Base-by-base conservation (phyloP, 2,797 vertebrate species). In the Loris lydekkerianus region DNA sequence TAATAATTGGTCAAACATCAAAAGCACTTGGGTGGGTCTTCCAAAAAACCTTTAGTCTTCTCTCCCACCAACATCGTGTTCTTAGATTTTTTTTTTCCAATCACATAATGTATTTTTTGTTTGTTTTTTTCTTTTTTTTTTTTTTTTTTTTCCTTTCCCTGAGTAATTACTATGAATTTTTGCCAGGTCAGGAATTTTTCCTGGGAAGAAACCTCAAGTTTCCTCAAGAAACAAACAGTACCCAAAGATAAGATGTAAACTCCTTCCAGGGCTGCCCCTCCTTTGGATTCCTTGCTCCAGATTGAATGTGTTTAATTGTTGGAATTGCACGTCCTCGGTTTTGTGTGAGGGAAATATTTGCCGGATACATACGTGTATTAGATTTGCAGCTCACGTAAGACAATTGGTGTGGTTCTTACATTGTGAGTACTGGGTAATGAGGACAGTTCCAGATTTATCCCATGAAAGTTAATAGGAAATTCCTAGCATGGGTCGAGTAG, bases 1-100 rank as follows among this genome's bases (percentile, higher is more conserved):
- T 96, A 97, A 95, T 97, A 96, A 93, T 83, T 97, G 89, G 86
- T 96, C 92, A 93, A 82, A 97, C 97, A 97, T 96, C 97, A 97
- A 97, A 97, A 96, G 95, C 81, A 27, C 23, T 81, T 91, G 95
- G 94, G 94, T 90, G 94, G 89, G 70, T 77, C 91, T 90, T 96
- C 53, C 60, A 13, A 21, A 21, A 89, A 94, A 53, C 70, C 49
- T 82, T 95, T 91, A 37, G 61, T 92, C 92, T 83, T 91, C 81
- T 95, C 73, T 86, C 89, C 85, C n/a, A 96, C 37, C 60, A 95
- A 77, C 88, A 89, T 58, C 63, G 46, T 0, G 53, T 86, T 94
- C 91, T 95, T 85, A 81, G 94, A 10, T 29, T 69, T 87, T 84
- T 82, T 91, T 69, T 18, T 18, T 17, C 8, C 14, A 84, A 61